Percentiles rank a stretch among this genome's conserved stretches.
phyloP scores from a whole-genome alignment of 2,113 vertebrate species.

The Lathamus discolor region DNA sequence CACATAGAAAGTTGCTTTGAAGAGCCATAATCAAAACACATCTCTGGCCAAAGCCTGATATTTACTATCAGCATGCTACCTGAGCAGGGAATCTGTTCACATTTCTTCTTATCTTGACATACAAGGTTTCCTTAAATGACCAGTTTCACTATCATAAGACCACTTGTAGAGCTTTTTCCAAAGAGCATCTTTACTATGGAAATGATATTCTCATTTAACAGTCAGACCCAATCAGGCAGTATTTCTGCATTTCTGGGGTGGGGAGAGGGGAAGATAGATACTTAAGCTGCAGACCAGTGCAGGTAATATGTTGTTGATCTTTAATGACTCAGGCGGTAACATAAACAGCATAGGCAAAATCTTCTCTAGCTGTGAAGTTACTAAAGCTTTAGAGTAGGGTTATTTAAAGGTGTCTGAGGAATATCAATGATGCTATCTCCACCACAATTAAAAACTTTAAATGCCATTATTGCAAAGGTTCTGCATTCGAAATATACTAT shows the following conservation, averaged over 20 bases:
- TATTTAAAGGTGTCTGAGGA: neutral
- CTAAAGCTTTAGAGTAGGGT: neutral
- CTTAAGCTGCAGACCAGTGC: neutral
- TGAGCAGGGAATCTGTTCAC: neutral
- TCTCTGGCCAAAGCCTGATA: neutral
- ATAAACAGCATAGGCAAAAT: neutral
- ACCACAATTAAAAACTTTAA: neutral
- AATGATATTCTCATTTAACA: neutral
- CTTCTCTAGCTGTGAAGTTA: neutral
- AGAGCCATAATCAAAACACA: neutral
- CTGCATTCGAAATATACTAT: neutral
- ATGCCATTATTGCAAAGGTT: neutral
- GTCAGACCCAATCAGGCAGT: neutral
- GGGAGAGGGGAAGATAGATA: neutral
- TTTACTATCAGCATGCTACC: neutral
- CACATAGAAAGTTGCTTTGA: neutral
- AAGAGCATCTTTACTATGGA: neutral
- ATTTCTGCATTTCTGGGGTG: neutral
- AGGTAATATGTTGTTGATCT: neutral
- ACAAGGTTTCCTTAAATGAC: neutral
- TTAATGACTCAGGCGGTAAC: neutral
- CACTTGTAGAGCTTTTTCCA: neutral
- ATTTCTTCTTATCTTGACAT: neutral
- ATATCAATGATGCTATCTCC: neutral
- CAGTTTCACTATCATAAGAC: neutral